Evolutionary conservation across 2,113 vertebrate genomes (phyloP).

Genomic region (Rhineura floridana): DNA sequence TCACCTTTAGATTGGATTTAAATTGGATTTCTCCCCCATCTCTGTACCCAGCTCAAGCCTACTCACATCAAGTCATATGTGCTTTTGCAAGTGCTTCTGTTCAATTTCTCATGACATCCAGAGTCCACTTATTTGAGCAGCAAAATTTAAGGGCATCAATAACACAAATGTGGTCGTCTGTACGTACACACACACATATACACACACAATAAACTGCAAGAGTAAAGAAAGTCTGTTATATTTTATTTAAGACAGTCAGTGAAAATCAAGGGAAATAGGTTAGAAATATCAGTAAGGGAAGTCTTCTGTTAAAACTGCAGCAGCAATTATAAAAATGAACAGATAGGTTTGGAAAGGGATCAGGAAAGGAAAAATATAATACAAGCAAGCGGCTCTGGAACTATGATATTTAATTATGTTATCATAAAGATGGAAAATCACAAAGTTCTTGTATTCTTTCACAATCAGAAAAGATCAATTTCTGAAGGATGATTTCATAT

Average conservation of each 20-base stretch:
- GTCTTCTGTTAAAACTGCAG: not conserved
- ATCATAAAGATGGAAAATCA: constrained; percentile 47
- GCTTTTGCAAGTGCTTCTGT: not conserved
- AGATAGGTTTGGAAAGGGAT: not conserved
- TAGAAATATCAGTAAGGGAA: constrained; percentile 8
- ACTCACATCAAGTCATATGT: not conserved
- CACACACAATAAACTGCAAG: not conserved
- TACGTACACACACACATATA: not conserved
- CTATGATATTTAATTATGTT: constrained; percentile 38
- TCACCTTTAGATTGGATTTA: too few relatives aligned
- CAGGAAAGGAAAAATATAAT: constrained; percentile 5
- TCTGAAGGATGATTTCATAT: constrained; percentile 34
- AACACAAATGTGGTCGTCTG: too few relatives aligned
- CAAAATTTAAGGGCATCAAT: not conserved
- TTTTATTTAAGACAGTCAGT: constrained; percentile 7
- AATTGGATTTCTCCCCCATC: too few relatives aligned
- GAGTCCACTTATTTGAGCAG: constrained; percentile 16
- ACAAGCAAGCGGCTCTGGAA: constrained; percentile 40
- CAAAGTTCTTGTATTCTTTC: constrained; percentile 15
- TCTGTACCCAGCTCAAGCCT: too few relatives aligned
- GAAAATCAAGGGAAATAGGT: not conserved
- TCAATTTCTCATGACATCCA: not conserved
- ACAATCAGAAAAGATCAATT: constrained; percentile 50
- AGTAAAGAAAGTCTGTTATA: not conserved
- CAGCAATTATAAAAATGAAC: not conserved